Base-by-base conservation (phyloP, 1,140 invertebrate species). In the Leptinotarsa undecemlineata region DNA sequence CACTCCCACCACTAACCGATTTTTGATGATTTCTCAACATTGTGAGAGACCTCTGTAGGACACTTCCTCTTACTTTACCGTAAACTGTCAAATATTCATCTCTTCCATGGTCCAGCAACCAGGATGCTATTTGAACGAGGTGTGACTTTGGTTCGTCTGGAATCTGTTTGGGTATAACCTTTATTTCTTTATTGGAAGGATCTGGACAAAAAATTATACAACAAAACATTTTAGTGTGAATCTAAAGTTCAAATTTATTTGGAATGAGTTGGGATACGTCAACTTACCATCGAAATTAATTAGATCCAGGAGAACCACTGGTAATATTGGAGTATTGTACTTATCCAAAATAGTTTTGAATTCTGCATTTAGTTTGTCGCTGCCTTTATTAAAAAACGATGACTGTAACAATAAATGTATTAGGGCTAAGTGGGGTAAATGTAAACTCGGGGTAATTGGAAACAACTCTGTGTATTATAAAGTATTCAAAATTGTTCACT, bases 291-390 rank as follows among this genome's bases (percentile, higher is more conserved):
- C 96, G 85, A 96, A 95, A 63, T 91, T 90, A 66, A 97, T 92
- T 72, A 97, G 87, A 86, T 97, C 95, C 79, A 97, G 85, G 23
- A 98, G 87, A 67, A 92, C 90, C 6, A 96, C 92, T 0, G 96
- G 92, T 42, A 95, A 90, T 47, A 98, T 86, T 4, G 96, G 94
- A 79, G 94, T 92, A 79, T 95, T 96, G 86, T 98, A 92, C 74
- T 94, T 91, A 71, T 90, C 91, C 15, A 99, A 85, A 67, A 96
- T 87, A 80, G 95, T 93, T 80, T 95, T 92, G 85, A 98, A 98
- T 82, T 98, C 95, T 77, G 90, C 90, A 81, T 95, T 94, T 26
- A 98, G 85, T 73, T 91, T 89, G 77, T 92, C 88, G 74, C 91
- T 91, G 47, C 94, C 94, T 81, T 90, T 89, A 81, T 92, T 91